Base-by-base conservation (phyloP, 2,797 vertebrate genomes). In the Poeciliopsis presidionis region DNA sequence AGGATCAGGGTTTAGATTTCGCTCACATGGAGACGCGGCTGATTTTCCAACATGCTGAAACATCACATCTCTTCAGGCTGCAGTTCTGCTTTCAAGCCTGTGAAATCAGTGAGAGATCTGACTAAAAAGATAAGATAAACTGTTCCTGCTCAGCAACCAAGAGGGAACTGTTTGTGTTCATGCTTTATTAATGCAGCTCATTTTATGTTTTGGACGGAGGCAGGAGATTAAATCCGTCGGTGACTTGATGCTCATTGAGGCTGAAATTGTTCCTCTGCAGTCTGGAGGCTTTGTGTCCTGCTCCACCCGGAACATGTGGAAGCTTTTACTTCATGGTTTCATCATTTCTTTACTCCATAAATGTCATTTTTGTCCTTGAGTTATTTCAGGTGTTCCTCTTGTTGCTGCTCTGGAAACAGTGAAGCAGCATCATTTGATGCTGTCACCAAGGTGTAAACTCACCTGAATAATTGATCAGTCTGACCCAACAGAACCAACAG, bases 81-180 rank as follows among this genome's bases (percentile, higher is more conserved):
- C 51, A 8, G 8, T 70, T 76, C 77, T 70, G 14, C 43, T 72
- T 47, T 49, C 12, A 13, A 71, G 41, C 55, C 70, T 72, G 79
- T 78, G 81, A 85, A 86, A 88, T 88, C 49, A 8, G 75, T 30
- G 72, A 41, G 11, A 78, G n/a, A 72, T 72, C 25, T 28, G 70
- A 18, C 33, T 20, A 9, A 67, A 67, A 67, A 67, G 63, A 67
- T 65, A 41, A 39, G 18, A 18, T 39, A 67, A 67, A 5, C 36
- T 5, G 36, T 41, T 33, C 6, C 33, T 18, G 59, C 59, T 63
- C 59, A 36, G 16, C 14, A 39, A 39, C 61, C 39, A 39, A 0
- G 36, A 67, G 22, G 63, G 20, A 39, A 67, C 22, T 36, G 7
- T 41, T 67, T 67, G 9, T 12, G 16, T 41, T 41, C 36, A 67